Conservation (phyloP, 2,888 invertebrate species). For the Brachycybe producta region DNA sequence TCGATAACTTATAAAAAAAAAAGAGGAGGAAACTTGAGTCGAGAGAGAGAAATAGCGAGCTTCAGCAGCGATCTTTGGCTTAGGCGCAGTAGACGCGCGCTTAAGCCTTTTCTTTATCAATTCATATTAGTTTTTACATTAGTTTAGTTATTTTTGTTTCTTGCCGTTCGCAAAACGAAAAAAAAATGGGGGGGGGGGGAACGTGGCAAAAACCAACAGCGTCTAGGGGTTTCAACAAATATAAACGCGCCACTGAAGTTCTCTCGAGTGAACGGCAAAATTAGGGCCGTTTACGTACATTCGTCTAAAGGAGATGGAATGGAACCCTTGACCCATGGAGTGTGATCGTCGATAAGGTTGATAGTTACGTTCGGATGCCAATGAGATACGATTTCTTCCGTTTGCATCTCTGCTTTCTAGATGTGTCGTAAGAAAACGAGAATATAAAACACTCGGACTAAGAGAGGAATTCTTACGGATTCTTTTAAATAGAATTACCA, state of each 20-base stretch:
- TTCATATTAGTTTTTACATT: no score
- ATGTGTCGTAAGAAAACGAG: slow-evolving; percentile 27
- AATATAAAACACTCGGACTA: background rate
- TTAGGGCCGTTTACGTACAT: slow-evolving; percentile 44
- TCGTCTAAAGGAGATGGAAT: slow-evolving; percentile 88
- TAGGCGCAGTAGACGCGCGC: no score
- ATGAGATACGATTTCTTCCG: slow-evolving; percentile 84
- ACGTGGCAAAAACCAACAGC: no score
- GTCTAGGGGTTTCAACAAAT: background rate
- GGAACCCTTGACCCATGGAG: slow-evolving; percentile 79
- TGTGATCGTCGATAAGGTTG: slow-evolving; percentile 89
- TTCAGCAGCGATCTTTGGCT: no score
- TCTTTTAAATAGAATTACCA: slow-evolving; percentile 33
- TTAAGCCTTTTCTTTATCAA: no score
- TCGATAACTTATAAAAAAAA: slow-evolving; percentile 48
- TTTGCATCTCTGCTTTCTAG: slow-evolving; percentile 57
- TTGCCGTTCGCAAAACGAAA: no score
- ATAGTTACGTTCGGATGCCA: slow-evolving; percentile 99
- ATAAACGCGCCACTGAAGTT: background rate
- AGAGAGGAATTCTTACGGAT: background rate
- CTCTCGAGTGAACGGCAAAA: no score
- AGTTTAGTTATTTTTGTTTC: no score
- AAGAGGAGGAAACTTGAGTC: no score
- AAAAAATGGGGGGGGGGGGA: no score
- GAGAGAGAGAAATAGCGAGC: no score